phyloP scores from a whole-genome alignment of 1,140 invertebrate genomes.

The Hylyphantes graminicola region DNA sequence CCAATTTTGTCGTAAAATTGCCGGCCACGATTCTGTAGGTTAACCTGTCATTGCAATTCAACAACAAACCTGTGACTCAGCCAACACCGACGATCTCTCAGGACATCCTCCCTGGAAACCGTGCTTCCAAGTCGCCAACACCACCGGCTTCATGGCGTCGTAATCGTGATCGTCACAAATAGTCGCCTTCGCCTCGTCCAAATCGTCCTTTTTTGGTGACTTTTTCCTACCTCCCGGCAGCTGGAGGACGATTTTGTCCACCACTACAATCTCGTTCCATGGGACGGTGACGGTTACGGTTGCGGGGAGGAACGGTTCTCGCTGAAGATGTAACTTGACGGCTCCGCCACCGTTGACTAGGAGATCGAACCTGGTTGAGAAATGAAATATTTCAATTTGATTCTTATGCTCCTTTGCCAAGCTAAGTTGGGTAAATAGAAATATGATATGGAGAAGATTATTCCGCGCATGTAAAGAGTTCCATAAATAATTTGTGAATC shows the following conservation, averaged over 20 bases:
- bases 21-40: no score
- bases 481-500: no score
- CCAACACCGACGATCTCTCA: slow-evolving; percentile 81
- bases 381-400: background rate
- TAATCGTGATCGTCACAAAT: slow-evolving; percentile 85
- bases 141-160: slow-evolving; percentile 78
- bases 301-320: slow-evolving; percentile 82
- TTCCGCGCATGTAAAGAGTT: no score
- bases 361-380: slow-evolving; percentile 85
- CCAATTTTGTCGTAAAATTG: no score
- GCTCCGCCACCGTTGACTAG: slow-evolving; percentile 98
- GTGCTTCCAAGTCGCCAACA: slow-evolving; percentile 86
- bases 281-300: slow-evolving; percentile 87
- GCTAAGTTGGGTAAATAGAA: background rate
- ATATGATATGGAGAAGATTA: no score
- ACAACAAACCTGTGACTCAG: slow-evolving; percentile 81
- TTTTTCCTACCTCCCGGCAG: slow-evolving; percentile 74
- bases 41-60: background rate
- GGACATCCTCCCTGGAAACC: slow-evolving; percentile 84
- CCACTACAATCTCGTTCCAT: slow-evolving; percentile 94
- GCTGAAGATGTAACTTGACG: slow-evolving; percentile 95
- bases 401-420: background rate
- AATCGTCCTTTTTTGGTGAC: slow-evolving; percentile 14
- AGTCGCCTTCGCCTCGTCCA: background rate
- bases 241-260: slow-evolving; percentile 85